phyloP scores from a whole-genome alignment of 2,888 invertebrate genomes.

The Rhimphoctona megacephalus region DNA sequence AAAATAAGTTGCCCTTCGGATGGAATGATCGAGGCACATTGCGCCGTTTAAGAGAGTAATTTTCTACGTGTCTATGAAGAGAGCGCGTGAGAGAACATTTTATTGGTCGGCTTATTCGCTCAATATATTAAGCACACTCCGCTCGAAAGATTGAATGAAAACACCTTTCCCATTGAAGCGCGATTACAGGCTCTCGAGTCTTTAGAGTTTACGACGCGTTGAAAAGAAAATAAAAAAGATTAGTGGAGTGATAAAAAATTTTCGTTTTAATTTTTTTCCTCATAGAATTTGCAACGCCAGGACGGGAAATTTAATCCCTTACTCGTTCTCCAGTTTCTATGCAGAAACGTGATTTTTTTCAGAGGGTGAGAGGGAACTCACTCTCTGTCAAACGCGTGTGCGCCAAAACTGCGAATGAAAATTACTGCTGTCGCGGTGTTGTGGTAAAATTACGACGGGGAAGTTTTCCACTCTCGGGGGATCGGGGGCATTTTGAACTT shows the following conservation, averaged over 20 bases:
- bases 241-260: not conserved
- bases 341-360: slow-evolving; percentile 8
- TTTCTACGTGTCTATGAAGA: not conserved
- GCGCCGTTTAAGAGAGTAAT: not conserved
- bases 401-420: slow-evolving; percentile 50
- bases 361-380: not conserved
- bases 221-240: slow-evolving; percentile 21
- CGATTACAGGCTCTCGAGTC: slow-evolving; percentile 11
- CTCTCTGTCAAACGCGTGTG: slow-evolving; percentile 22
- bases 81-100: not conserved
- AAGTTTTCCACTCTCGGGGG: slow-evolving; percentile 49
- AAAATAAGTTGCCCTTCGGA: not conserved
- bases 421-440: slow-evolving; percentile 34
- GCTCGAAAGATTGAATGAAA: slow-evolving; percentile 26
- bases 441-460: slow-evolving; percentile 27
- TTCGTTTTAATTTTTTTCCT: slow-evolving; percentile 10
- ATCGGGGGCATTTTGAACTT: slow-evolving; percentile 10
- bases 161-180: slow-evolving; percentile 24
- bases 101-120: not conserved
- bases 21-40: not conserved
- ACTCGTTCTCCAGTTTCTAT: slow-evolving; percentile 16
- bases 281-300: slow-evolving; percentile 3
- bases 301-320: slow-evolving; percentile 48
- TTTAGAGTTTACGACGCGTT: slow-evolving; percentile 12
- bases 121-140: not conserved